Base-by-base conservation (phyloP, 2,888 invertebrate genomes). In the Phasia obesa region DNA sequence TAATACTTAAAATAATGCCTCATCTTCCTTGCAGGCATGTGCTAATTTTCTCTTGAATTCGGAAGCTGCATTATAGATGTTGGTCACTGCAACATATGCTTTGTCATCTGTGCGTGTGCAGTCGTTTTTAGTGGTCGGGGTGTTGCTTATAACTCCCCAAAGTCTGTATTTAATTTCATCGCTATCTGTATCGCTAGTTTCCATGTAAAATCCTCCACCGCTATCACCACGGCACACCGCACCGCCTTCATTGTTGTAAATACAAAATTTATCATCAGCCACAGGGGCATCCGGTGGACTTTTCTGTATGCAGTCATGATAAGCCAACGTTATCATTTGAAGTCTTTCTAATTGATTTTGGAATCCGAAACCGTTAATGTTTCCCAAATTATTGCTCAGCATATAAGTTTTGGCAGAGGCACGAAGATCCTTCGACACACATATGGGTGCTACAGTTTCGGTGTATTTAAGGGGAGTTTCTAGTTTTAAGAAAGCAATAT, bases 221-320 rank as follows among this genome's bases (percentile, higher is more conserved):
- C 88, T 88, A 47, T 89, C 88, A 17, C 88, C 88, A 17, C 84
- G 55, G 44, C 89, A 89, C 0, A 86, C 81, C 4, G 79, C 57
- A 27, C 85, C 86, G 31, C 83, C 70, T 4, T 77, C 55, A 3
- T 60, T 59, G 55, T 84, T 86, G 2, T 87, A 85, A 31, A 89
- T 87, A 85, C 91, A 91, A 81, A 90, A 89, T 85, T 90, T 91
- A 85, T 91, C 90, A 19, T 74, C 57, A 0, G 89, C 86, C 4
- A 89, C 65, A 27, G 73, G 84, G 79, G 69, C 27, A 51, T 51
- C 62, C 4, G n/a, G 21, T 6, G 78, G 51, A 60, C 27, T 67
- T 15, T 23, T 65, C 0, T 7, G 11, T 2, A 17, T 0, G 17
- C 85, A 84, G 1, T 59, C 44, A 23, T 57, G 19, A 27, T 17